phyloP scores from a whole-genome alignment of 2,113 vertebrate genomes.

The Azemiops feae region DNA sequence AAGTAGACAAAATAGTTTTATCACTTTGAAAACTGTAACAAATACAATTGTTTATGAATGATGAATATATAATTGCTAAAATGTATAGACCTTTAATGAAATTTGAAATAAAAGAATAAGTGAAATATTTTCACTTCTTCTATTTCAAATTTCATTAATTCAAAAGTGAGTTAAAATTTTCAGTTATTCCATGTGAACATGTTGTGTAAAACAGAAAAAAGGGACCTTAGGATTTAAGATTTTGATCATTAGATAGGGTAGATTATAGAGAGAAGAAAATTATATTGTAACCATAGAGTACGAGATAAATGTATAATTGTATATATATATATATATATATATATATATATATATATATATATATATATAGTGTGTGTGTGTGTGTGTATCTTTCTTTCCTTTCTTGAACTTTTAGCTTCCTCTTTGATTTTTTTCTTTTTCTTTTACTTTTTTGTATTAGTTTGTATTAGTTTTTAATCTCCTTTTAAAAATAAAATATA shows the following conservation, averaged over 20 bases:
- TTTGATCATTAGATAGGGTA: background rate
- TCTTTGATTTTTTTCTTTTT: background rate
- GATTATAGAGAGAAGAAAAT: background rate
- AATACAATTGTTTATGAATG: too few species aligned
- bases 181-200: background rate
- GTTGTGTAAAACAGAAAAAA: background rate
- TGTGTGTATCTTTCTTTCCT: background rate
- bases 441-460: background rate
- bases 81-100: background rate
- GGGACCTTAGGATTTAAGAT: background rate
- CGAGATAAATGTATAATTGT: background rate
- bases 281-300: background rate
- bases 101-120: background rate
- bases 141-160: too few species aligned
- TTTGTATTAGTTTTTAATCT: background rate
- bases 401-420: background rate
- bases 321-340: background rate
- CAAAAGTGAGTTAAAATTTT: background rate
- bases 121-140: background rate
- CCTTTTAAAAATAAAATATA: background rate
- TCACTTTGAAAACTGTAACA: too few species aligned
- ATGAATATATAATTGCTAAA: background rate
- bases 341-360: background rate
- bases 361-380: too few species aligned
- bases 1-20: background rate